A percentile compares a stretch with the other conserved stretches of the same genome.
Conservation (phyloP, 1,140 invertebrate genomes). For the Tetramorium simillimum region DNA sequence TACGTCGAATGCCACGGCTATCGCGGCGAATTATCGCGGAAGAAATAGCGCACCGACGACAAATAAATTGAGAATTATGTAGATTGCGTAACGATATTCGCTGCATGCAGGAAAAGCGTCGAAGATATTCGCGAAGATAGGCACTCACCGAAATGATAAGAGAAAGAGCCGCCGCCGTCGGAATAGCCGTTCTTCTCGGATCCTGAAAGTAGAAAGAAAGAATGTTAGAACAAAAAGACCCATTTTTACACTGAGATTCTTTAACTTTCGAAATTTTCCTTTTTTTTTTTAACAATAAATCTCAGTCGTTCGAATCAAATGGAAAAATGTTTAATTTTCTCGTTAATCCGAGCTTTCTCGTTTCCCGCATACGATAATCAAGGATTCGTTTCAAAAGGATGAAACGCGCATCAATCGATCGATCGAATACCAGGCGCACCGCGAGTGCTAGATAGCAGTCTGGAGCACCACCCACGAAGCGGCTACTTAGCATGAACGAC, state of each 20-base stretch:
- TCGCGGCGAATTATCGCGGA: conserved; percentile 22
- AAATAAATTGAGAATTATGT: conserved; percentile 13
- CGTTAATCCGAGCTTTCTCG: neutral
- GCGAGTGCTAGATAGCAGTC: conserved; percentile 64
- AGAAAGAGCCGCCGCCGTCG: conserved; percentile 67
- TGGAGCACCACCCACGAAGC: conserved; percentile 79
- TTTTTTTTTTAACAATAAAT: neutral
- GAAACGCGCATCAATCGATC: conserved; percentile 65
- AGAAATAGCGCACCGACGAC: neutral
- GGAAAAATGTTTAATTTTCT: neutral
- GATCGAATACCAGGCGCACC: conserved; percentile 69
- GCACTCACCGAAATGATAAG: conserved; percentile 80
- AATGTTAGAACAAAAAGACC: conserved; percentile 62
- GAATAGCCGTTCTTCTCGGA: conserved; percentile 79
- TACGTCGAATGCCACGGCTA: conserved; percentile 11
- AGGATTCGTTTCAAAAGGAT: conserved; percentile 56
- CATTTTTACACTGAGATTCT: neutral
- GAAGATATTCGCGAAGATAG: neutral
- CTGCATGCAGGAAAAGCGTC: neutral
- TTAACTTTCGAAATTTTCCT: neutral
- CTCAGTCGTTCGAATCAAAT: neutral
- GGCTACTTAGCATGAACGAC: conserved; percentile 82
- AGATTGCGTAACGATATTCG: conserved; percentile 17
- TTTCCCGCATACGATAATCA: conserved; percentile 63
- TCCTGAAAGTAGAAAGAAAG: conserved; percentile 72